Evolutionary conservation across 2,888 invertebrate genomes (phyloP), one percentile per base, ranked within the genome.

Genomic region (Nudaria mundana): DNA sequence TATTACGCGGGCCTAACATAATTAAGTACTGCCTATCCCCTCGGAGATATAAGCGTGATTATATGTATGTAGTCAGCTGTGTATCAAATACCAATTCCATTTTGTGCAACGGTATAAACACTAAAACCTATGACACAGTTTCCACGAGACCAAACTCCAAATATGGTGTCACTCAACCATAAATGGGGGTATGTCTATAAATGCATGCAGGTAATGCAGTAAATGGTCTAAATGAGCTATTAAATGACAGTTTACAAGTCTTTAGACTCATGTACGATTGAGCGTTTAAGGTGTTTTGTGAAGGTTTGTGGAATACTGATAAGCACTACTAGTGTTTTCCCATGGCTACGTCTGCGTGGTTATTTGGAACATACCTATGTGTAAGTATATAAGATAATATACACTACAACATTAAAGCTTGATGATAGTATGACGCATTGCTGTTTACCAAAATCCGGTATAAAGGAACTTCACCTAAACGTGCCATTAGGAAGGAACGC

Each of bases 131-230:
- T 4, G 80, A 59, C 81, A 77, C 75, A 75, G 76, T 81, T 83
- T 76, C 77, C 81, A 78, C 78, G 75, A 61, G 61, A 51, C 57
- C 48, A 51, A 18, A 56, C 52, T 46, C 83, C 79, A 52, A 79
- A 77, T 77, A 76, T 71, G 76, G 81, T 66, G 64, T 62, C 66
- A 66, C 63, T 60, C 45, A 40, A 43, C 45, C 75, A 53, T 76
- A 66, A 49, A 59, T 43, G 65, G 73, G 48, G 47, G n/a, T 37
- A 43, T 42, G 35, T 60, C 66, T 66, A 67, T 69, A 61, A 62
- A 64, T 55, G 49, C 49, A 61, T 61, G 48, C n/a, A n/a, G 56
- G 57, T 54, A 61, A 52, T 47, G 45, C 52, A 41, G 52, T 61
- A n/a, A n/a, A n/a, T n/a, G n/a, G n/a, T n/a, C 55, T 47, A 62